These are phyloP conservation scores for Habrosyne pyritoides DNA, from an alignment of 2,888 invertebrate genomes.

Conservation along the genomic window DNA sequence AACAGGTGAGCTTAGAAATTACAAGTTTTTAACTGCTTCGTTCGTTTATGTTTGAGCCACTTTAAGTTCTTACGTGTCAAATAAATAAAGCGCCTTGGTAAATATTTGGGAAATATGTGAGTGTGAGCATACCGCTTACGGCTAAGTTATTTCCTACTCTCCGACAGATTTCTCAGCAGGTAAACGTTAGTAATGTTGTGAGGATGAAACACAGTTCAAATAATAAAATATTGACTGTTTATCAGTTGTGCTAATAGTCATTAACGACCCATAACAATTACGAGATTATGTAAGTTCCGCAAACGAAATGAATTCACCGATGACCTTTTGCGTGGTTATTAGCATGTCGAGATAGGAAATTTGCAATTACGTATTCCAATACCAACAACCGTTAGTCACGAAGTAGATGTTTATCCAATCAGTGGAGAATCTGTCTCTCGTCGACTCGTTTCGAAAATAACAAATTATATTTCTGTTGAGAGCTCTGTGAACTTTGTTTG, in stretches of 20 bases:
- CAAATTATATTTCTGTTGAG: not conserved
- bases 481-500: not conserved
- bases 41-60: not conserved
- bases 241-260: constrained; percentile 1
- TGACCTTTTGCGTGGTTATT: constrained; percentile 50
- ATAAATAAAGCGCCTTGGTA: not conserved
- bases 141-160: not conserved
- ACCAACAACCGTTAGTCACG: constrained; percentile 42
- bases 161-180: not conserved
- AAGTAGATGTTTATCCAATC: constrained; percentile 49
- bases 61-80: not conserved
- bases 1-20: not conserved
- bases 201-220: not conserved
- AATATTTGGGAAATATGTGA: not conserved
- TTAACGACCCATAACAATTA: constrained; percentile 1
- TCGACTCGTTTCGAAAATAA: constrained; percentile 16
- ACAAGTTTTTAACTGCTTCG: not conserved
- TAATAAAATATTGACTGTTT: constrained; percentile 5
- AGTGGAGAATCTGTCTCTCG: constrained; percentile 43
- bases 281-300: not conserved
- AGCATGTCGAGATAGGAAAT: constrained; percentile 50
- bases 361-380: constrained; percentile 52
- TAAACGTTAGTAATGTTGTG: not conserved
- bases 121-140: not conserved
- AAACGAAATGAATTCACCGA: constrained; percentile 38